Evolutionary conservation across 2,797 vertebrate species (phyloP).

Genomic region (Onychomys arenicola): DNA sequence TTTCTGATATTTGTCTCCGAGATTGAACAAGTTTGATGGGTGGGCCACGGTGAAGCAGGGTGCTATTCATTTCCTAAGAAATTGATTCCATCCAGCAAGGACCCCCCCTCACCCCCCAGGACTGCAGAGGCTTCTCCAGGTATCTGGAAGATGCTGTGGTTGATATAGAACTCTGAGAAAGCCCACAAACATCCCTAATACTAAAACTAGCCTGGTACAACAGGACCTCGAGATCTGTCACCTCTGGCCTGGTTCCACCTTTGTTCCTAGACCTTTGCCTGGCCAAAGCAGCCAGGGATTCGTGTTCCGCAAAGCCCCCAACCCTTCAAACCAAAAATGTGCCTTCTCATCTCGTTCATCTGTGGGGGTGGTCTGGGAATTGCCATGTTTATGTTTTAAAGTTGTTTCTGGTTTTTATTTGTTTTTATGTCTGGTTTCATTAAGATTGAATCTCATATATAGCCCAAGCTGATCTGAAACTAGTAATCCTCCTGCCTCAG

Average conservation of each 20-base stretch:
- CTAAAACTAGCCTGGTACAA: neutral
- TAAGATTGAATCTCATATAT: neutral
- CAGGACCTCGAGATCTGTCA: neutral
- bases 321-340: neutral
- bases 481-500: neutral
- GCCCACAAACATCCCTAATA: neutral
- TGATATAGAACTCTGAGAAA: neutral
- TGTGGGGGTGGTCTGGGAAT: neutral
- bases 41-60: neutral
- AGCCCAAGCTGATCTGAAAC: neutral
- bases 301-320: rapidly evolving
- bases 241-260: neutral
- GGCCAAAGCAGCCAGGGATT: neutral
- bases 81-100: neutral
- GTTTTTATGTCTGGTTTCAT: neutral
- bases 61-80: neutral
- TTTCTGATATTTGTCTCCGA: conserved; percentile 35
- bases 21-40: neutral
- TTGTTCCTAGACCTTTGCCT: neutral
- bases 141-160: neutral
- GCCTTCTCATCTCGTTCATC: neutral
- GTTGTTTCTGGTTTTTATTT: neutral
- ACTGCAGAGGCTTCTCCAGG: rapidly evolving
- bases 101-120: rapidly evolving
- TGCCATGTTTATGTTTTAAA: neutral